These are phyloP conservation scores for Popillia japonica DNA, from an alignment of 1,140 invertebrate genomes.

Conservation along the genomic window DNA sequence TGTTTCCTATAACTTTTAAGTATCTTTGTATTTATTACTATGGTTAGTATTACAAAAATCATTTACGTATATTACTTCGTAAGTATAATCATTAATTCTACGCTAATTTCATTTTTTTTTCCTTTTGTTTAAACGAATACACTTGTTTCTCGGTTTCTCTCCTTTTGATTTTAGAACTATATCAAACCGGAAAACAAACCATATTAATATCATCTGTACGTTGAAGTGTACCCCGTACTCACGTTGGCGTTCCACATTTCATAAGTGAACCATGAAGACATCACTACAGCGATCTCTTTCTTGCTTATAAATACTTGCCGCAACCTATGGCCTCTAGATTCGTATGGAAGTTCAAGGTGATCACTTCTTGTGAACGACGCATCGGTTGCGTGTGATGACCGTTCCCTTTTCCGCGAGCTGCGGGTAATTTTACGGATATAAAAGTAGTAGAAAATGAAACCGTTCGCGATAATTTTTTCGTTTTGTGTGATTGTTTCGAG, in stretches of 20 bases:
- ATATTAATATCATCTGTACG: background rate
- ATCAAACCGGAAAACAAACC: too few relatives aligned
- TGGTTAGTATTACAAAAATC: too few relatives aligned
- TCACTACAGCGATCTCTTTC: conserved; percentile 42
- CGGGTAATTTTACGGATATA: conserved; percentile 37
- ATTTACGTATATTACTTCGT: background rate
- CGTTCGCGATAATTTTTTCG: background rate
- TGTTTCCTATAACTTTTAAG: too few relatives aligned
- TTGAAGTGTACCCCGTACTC: background rate
- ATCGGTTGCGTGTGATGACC: background rate
- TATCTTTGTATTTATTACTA: too few relatives aligned
- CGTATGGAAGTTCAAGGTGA: conserved; percentile 53
- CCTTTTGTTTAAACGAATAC: too few relatives aligned
- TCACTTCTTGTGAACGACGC: conserved; percentile 37
- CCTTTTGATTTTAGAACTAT: too few relatives aligned
- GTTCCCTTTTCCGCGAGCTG: background rate
- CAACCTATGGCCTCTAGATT: conserved; percentile 48
- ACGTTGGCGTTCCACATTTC: conserved; percentile 38
- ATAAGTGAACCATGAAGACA: conserved; percentile 34
- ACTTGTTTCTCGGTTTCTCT: too few relatives aligned
- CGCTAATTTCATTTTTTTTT: too few relatives aligned
- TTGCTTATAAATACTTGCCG: conserved; percentile 51
- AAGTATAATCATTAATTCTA: too few relatives aligned
- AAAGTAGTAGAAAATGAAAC: conserved; percentile 17
- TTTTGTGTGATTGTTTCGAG: conserved; percentile 19